These are phyloP conservation scores for Hyaena hyaena DNA, from an alignment of 2,113 vertebrate genomes.

Conservation along the genomic window DNA sequence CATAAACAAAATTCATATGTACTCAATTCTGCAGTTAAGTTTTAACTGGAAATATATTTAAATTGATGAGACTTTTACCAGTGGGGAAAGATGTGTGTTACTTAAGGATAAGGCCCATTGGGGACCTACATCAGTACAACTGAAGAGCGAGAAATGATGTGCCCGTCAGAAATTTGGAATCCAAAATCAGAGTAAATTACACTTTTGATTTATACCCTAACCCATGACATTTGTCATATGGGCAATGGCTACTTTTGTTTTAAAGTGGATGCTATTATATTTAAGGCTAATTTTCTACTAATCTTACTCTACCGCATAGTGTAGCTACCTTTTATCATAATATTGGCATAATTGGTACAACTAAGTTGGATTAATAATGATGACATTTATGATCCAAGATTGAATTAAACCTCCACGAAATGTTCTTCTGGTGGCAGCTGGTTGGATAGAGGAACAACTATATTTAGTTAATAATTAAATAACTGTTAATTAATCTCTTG, in stretches of 20 bases:
- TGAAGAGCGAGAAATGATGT: not conserved
- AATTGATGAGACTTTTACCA: not conserved
- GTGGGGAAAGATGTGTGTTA: not conserved
- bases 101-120: not conserved
- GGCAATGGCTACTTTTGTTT: not conserved
- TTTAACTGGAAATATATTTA: not conserved
- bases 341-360: not conserved
- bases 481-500: not conserved
- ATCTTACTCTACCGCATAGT: conserved; percentile 9
- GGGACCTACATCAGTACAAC: not conserved
- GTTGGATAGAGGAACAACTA: not conserved
- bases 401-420: not conserved
- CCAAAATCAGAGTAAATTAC: not conserved
- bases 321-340: not conserved
- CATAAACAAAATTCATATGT: not conserved
- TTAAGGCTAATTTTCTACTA: not conserved
- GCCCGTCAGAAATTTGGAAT: not conserved
- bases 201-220: not conserved
- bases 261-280: not conserved
- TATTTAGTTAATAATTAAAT: not conserved
- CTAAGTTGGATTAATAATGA: not conserved
- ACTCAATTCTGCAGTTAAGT: not conserved
- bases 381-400: not conserved
- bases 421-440: not conserved
- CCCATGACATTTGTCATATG: not conserved